A percentile compares a stretch with the other conserved stretches of the same genome.
phyloP scores from a whole-genome alignment of 2,113 vertebrate genomes.

The Suricata suricatta region DNA sequence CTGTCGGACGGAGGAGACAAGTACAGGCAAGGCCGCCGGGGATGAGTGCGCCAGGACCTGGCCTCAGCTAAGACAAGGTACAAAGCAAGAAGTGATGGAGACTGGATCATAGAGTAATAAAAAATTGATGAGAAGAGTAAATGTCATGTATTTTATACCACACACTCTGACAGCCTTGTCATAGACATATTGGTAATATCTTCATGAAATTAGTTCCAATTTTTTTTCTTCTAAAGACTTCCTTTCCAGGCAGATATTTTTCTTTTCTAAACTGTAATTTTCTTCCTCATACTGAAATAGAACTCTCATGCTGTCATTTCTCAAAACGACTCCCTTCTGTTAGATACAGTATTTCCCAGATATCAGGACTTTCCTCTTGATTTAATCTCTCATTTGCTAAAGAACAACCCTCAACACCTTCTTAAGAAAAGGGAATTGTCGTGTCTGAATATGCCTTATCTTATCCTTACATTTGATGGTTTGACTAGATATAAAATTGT shows the following conservation, averaged over 20 bases:
- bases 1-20: no score
- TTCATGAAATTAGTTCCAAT: neutral
- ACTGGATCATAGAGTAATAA: neutral
- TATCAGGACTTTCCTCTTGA: neutral
- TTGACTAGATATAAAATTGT: neutral
- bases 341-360: neutral
- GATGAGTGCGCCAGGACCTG: no score
- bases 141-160: neutral
- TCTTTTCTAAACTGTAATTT: neutral
- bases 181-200: neutral
- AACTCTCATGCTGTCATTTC: neutral
- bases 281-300: neutral
- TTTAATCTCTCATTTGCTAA: neutral
- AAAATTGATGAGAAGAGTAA: neutral
- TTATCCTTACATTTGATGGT: neutral
- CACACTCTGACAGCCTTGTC: neutral
- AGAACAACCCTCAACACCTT: neutral
- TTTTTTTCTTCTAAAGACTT: neutral
- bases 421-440: neutral
- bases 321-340: neutral
- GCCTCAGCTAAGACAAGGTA: no score
- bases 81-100: neutral
- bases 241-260: neutral
- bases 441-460: neutral
- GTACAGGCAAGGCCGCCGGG: no score